Evolutionary conservation across 2,113 vertebrate genomes (phyloP), one percentile per base, ranked within the genome.

Genomic region (Cinclus cinclus): DNA sequence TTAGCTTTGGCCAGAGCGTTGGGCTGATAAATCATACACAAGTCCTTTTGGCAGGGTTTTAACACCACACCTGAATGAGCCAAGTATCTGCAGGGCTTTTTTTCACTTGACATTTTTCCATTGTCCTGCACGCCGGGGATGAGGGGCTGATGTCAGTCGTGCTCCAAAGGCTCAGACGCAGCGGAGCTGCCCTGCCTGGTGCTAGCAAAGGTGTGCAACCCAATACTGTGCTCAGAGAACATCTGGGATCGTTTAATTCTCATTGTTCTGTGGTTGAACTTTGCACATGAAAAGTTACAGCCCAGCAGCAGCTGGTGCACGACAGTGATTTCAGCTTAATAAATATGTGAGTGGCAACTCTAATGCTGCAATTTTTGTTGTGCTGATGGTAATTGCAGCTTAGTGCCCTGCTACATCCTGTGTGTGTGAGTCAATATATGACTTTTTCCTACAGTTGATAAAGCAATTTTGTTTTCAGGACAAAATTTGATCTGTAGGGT

Each of bases 231-330:
- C 95, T 94, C 33, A 4, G 18, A 63, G 77, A 93, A 95, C 97
- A 97, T 97, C 95, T 97, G 97, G 97, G 89, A 96, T 95, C 85
- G 73, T 42, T 97, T 81, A 9, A 1, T 56, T 75, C 41, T 3
- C 85, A 63, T 96, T 92, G 89, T 96, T 94, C 95, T 85, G 3
- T 0, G 22, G 23, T 50, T 94, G 93, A 97, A 94, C 87, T 88
- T 33, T 91, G 93, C 89, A 59, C 7, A 4, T 70, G 92, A 81
- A 16, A 56, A 90, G 86, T 58, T 59, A 25, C 65, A 65, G 85
- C 88, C 74, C 10, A 1, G 81, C 80, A 84, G 88, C 77, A 77
- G 80, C 33, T 10, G 1, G 78, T 70, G 59, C 18, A 2, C 2
- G 3, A 60, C 30, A 3, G 44, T 17, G 74, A 65, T 89, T 91